Percentiles rank a stretch among this genome's conserved stretches.
These are phyloP conservation scores for Macrochelys suwanniensis DNA, from an alignment of 2,797 vertebrate species.

Conservation along the genomic window DNA sequence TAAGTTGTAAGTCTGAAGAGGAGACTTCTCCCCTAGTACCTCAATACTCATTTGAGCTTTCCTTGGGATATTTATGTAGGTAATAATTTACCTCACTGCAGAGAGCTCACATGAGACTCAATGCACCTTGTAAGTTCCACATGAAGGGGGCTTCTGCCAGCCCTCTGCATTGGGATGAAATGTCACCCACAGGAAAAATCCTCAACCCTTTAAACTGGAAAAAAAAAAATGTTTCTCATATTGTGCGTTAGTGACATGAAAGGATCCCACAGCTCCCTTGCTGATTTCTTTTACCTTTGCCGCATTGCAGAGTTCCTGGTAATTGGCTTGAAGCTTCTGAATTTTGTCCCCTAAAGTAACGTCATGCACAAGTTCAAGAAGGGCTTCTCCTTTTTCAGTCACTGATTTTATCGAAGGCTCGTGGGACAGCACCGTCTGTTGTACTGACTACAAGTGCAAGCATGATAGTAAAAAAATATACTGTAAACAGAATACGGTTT, in stretches of 20 bases:
- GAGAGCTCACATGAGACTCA: background rate
- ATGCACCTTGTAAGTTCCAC: background rate
- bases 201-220: background rate
- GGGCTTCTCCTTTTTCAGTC: slow-evolving; percentile 91
- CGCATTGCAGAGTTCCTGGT: slow-evolving; percentile 86
- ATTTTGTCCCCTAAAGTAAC: slow-evolving; percentile 88
- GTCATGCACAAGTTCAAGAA: slow-evolving; percentile 87
- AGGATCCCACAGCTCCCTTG: background rate
- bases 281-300: slow-evolving; percentile 83
- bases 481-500: background rate
- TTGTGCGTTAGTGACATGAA: background rate
- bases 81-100: background rate
- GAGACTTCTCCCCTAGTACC: background rate
- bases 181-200: background rate
- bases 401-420: slow-evolving; percentile 92
- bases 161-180: background rate
- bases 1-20: background rate
- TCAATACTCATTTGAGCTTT: background rate
- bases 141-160: background rate
- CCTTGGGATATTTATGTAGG: background rate
- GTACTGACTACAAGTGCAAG: slow-evolving; percentile 85
- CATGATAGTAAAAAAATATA: background rate
- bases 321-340: slow-evolving; percentile 88
- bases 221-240: background rate
- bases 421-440: slow-evolving; percentile 91